Percentiles rank a stretch among this genome's conserved stretches.
These are phyloP conservation scores for Leguminivora glycinivorella DNA, from an alignment of 1,140 invertebrate genomes.

Conservation along the genomic window DNA sequence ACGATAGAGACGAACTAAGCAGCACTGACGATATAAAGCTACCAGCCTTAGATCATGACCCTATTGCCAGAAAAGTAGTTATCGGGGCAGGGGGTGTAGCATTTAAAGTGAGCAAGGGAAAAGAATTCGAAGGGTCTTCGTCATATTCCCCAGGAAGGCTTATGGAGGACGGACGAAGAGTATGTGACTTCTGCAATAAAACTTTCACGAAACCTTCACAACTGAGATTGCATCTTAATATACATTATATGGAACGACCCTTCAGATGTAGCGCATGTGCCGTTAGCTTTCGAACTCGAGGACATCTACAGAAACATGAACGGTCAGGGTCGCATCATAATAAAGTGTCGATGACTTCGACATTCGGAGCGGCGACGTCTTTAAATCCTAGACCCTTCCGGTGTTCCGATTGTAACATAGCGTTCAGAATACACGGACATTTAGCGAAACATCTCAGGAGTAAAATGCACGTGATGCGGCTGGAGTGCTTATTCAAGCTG, in stretches of 20 bases:
- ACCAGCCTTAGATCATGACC: slow-evolving; percentile 59
- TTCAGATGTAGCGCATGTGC: slow-evolving; percentile 95
- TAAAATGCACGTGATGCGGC: slow-evolving; percentile 97
- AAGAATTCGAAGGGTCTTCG: slow-evolving; percentile 62
- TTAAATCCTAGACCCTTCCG: slow-evolving; percentile 96
- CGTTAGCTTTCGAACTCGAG: slow-evolving; percentile 94
- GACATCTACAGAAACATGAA: slow-evolving; percentile 95
- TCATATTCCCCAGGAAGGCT: slow-evolving; percentile 76
- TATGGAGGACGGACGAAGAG: slow-evolving; percentile 88
- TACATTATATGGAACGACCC: slow-evolving; percentile 96
- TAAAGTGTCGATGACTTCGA: slow-evolving; percentile 93
- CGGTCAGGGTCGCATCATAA: slow-evolving; percentile 94
- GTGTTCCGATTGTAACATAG: slow-evolving; percentile 96
- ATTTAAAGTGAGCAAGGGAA: slow-evolving; percentile 73
- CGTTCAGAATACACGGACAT: slow-evolving; percentile 97
- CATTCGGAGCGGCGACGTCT: slow-evolving; percentile 89
- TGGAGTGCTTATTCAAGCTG: slow-evolving; percentile 95
- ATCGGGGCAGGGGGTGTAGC: slow-evolving; percentile 76
- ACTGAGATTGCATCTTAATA: slow-evolving; percentile 94
- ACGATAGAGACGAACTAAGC: slow-evolving; percentile 55
- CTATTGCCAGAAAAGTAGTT: slow-evolving; percentile 75
- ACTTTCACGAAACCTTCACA: slow-evolving; percentile 94
- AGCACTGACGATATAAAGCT: slow-evolving; percentile 52
- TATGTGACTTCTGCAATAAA: slow-evolving; percentile 94
- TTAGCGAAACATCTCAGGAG: slow-evolving; percentile 97